phyloP scores from a whole-genome alignment of 2,113 vertebrate species.

The Zapus hudsonius region DNA sequence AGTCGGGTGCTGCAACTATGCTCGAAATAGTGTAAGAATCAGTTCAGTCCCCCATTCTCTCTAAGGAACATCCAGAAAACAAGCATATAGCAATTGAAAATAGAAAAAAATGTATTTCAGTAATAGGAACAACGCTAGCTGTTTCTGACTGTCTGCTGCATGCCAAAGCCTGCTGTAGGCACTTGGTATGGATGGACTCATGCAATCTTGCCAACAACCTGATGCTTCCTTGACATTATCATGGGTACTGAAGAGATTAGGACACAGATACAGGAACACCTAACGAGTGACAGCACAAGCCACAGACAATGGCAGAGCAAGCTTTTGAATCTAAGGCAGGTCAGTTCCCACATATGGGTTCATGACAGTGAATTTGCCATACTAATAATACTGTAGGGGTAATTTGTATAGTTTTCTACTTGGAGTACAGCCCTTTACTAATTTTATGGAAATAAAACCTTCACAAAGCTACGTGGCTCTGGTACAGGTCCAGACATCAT shows the following conservation, averaged over 20 bases:
- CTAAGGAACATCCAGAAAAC: not conserved
- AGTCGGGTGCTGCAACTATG: too few relatives aligned
- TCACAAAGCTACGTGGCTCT: accelerated
- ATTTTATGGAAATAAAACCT: not conserved
- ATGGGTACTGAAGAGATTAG: not conserved
- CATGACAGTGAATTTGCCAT: not conserved
- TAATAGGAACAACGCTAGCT: not conserved
- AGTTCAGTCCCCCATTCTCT: not conserved
- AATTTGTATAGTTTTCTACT: not conserved
- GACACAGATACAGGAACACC: not conserved
- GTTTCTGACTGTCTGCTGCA: accelerated
- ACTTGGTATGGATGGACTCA: not conserved
- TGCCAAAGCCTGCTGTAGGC: not conserved
- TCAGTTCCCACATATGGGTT: not conserved
- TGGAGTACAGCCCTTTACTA: constrained; percentile 44
- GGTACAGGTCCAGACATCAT: not conserved
- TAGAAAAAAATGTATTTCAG: not conserved
- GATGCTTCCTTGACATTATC: accelerated
- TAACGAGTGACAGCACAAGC: not conserved
- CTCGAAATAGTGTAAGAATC: not conserved
- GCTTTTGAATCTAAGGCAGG: not conserved
- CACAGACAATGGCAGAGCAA: not conserved
- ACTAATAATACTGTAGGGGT: not conserved
- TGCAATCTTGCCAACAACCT: not conserved
- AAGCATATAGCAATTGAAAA: not conserved